Percentiles rank a stretch among this genome's conserved stretches.
These are phyloP conservation scores for Echinarachnius parma DNA, from an alignment of 53 echinoderm and acorn worm genomes.

Conservation along the genomic window DNA sequence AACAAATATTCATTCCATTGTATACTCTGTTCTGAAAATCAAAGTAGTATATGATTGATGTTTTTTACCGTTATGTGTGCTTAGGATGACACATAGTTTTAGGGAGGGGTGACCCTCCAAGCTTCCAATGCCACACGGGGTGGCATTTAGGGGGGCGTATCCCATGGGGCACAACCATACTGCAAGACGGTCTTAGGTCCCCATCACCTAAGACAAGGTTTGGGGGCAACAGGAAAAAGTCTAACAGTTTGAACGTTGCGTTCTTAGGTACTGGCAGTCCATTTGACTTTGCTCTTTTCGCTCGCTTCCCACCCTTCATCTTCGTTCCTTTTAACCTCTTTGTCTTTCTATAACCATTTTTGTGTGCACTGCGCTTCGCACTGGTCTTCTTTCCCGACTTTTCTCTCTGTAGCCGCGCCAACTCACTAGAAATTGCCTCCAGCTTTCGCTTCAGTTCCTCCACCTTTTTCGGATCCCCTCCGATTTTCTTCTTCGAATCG, in stretches of 20 bases:
- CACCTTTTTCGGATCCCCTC: constrained; percentile 15
- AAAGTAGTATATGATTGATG: no score
- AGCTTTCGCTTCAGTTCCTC: constrained; percentile 31
- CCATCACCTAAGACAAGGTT: constrained; percentile 66
- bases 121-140: constrained; percentile 82
- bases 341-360: not conserved
- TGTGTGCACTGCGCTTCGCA: not conserved
- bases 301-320: not conserved
- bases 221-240: constrained; percentile 60
- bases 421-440: constrained; percentile 36
- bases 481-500: not conserved
- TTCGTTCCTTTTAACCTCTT: not conserved
- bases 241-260: constrained; percentile 56
- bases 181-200: constrained; percentile 73
- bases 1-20: no score
- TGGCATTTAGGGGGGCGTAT: constrained; percentile 58
- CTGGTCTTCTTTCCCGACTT: not conserved
- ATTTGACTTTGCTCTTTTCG: not conserved
- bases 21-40: no score
- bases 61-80: no score
- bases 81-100: no score
- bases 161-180: constrained; percentile 47
- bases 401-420: constrained; percentile 21
- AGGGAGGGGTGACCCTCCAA: constrained; percentile 70
- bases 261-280: not conserved